Evolutionary conservation across 2,113 vertebrate genomes (phyloP).

Genomic region (Heterotilapia buettikoferi): DNA sequence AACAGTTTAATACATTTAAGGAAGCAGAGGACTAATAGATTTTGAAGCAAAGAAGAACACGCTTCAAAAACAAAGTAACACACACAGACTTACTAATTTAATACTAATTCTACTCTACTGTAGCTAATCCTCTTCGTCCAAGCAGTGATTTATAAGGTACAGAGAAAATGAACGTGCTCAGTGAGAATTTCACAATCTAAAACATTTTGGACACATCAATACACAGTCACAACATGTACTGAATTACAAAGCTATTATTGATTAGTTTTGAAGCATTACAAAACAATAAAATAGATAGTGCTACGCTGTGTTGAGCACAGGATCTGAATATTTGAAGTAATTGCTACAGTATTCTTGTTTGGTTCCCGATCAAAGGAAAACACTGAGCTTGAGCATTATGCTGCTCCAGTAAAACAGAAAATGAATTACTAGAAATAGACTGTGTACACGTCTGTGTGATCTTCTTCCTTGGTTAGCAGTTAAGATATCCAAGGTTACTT

Average conservation of each 20-base stretch:
- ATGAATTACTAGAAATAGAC: background rate
- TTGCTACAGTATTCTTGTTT: background rate
- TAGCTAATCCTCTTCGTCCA: background rate
- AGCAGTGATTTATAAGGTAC: background rate
- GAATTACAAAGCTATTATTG: background rate
- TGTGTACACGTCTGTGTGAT: background rate
- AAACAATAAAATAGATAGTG: background rate
- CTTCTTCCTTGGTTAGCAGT: background rate
- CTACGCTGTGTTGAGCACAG: background rate
- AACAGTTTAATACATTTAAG: background rate
- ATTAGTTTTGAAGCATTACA: background rate
- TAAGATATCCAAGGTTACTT: background rate
- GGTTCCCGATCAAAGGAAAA: background rate
- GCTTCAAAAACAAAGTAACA: background rate
- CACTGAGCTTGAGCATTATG: background rate
- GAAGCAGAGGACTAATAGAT: background rate
- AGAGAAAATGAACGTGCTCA: background rate
- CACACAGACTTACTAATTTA: background rate
- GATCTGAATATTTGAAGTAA: background rate
- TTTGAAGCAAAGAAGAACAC: background rate
- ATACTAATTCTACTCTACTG: background rate
- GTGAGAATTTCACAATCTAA: background rate
- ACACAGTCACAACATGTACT: background rate
- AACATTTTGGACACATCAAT: background rate
- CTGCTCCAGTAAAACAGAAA: background rate